Evolutionary conservation across 2,888 invertebrate species (phyloP).

Genomic region (Charanyca ferruginea): DNA sequence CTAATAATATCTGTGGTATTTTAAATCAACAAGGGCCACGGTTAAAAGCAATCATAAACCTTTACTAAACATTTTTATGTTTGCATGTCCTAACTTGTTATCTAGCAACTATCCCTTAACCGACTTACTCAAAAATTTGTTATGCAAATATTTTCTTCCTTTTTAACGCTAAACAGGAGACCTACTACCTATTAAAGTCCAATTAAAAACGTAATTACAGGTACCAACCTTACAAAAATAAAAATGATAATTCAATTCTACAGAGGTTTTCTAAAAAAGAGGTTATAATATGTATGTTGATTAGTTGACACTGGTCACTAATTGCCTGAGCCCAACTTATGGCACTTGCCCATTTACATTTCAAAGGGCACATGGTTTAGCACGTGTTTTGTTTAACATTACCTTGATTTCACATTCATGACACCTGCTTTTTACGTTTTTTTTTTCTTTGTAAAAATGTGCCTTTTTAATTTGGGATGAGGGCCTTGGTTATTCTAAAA

Average conservation of each 20-base stretch:
- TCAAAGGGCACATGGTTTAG: conserved; percentile 53
- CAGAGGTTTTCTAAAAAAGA: conserved; percentile 41
- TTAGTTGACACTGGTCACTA: conserved; percentile 53
- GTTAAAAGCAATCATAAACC: too few relatives aligned
- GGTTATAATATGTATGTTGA: conserved; percentile 56
- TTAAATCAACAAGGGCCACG: too few relatives aligned
- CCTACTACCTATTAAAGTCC: background rate
- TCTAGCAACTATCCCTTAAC: background rate
- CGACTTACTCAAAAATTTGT: background rate
- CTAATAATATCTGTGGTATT: too few relatives aligned
- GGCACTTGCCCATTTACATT: conserved; percentile 56
- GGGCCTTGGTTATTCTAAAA: background rate
- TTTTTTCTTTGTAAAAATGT: background rate
- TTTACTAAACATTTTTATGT: too few relatives aligned
- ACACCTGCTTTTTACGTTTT: conserved; percentile 34
- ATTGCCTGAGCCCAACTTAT: conserved; percentile 55
- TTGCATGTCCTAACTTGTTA: background rate
- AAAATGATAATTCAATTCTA: conserved; percentile 44
- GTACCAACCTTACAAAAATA: conserved; percentile 6
- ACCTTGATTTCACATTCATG: conserved; percentile 51
- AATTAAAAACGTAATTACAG: conserved; percentile 45
- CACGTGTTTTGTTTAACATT: conserved; percentile 44
- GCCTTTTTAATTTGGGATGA: conserved; percentile 2
- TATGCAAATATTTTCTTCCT: background rate
- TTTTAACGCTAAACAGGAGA: background rate